Evolutionary conservation across 2,113 vertebrate species (phyloP).

Genomic region (Tachuris rubrigastra): DNA sequence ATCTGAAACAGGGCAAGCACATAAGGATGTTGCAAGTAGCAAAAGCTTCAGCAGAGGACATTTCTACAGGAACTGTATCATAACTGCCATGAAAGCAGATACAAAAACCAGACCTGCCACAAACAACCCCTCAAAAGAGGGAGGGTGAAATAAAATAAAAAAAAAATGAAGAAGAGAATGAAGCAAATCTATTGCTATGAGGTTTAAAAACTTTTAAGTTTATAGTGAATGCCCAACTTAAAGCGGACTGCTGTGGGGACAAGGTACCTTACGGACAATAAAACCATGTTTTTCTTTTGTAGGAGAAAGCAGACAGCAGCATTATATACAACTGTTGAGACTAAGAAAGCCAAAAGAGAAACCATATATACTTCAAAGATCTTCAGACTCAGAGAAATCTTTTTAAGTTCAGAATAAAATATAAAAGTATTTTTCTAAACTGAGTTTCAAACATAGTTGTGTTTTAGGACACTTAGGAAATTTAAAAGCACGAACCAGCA

Average conservation of each 20-base stretch:
- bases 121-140: accelerated
- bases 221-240: neutral
- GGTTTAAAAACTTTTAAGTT: neutral
- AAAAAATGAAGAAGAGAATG: neutral
- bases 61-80: neutral
- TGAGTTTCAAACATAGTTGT: neutral
- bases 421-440: neutral
- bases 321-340: neutral
- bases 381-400: neutral
- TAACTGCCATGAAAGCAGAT: neutral
- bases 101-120: neutral
- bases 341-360: neutral
- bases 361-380: neutral
- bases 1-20: neutral
- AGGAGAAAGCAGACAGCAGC: neutral
- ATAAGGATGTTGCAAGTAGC: neutral
- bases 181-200: neutral
- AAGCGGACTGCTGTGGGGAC: neutral
- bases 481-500: neutral
- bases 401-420: neutral
- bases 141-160: neutral
- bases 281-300: neutral
- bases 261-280: neutral
- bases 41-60: neutral
- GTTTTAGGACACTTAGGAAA: neutral